phyloP scores from a whole-genome alignment of 2,888 invertebrate species.

The Eustalomyia histrio region DNA sequence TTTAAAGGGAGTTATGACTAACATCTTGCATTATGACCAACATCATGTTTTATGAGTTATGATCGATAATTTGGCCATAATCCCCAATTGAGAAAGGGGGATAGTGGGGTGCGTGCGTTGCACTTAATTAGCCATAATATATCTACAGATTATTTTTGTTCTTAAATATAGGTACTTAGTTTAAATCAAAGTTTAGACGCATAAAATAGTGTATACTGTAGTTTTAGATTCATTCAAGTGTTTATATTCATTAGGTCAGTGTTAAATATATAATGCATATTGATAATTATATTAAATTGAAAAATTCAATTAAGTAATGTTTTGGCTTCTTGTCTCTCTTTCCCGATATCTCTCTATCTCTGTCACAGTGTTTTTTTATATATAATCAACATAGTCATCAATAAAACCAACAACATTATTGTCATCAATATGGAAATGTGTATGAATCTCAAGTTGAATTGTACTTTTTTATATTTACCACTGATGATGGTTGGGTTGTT shows the following conservation, averaged over 20 bases:
- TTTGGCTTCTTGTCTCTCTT: not conserved
- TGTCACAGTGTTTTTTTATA: slow-evolving; percentile 8
- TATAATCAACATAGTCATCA: slow-evolving; percentile 10
- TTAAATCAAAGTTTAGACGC: no score
- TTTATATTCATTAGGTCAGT: slow-evolving; percentile 33
- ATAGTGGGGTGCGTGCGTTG: no score
- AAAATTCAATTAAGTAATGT: slow-evolving; percentile 51
- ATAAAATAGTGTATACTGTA: no score
- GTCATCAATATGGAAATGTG: slow-evolving; percentile 24
- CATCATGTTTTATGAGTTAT: no score
- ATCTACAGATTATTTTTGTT: no score
- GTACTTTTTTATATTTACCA: not conserved
- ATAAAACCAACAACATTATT: slow-evolving; percentile 26
- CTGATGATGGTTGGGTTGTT: not conserved
- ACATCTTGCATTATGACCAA: no score
- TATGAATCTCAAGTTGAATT: not conserved
- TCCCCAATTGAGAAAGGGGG: no score
- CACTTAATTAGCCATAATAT: no score
- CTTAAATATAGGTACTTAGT: no score
- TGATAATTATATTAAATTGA: slow-evolving; percentile 42
- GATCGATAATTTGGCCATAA: no score
- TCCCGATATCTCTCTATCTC: not conserved
- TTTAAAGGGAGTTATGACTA: no score
- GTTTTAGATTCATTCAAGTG: no score
- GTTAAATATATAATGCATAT: slow-evolving; percentile 17